Percentiles rank a stretch among this genome's conserved stretches.
phyloP scores from a whole-genome alignment of 2,888 invertebrate species.

The Drosophila setosimentum region DNA sequence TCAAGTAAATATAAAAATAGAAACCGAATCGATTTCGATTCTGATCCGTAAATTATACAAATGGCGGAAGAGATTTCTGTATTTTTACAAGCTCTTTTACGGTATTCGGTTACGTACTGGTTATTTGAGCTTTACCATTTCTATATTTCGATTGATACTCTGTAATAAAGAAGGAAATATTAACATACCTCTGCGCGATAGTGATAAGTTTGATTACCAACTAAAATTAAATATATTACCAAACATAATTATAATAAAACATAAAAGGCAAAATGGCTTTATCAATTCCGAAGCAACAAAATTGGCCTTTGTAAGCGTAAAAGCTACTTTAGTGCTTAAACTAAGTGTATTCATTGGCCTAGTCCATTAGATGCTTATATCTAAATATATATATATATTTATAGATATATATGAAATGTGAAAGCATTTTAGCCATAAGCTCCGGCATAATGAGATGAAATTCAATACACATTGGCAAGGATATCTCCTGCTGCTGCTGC shows the following conservation, averaged over 20 bases:
- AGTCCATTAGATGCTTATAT: constrained; percentile 30
- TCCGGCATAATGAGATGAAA: constrained; percentile 53
- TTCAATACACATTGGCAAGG: constrained; percentile 42
- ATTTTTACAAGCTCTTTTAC: not conserved
- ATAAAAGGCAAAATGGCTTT: not conserved
- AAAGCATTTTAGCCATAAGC: constrained; percentile 29
- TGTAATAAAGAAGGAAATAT: not conserved
- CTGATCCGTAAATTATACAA: not conserved
- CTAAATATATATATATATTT: constrained; percentile 16
- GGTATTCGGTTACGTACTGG: too few relatives aligned
- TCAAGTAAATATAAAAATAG: not conserved
- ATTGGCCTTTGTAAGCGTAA: constrained; percentile 19
- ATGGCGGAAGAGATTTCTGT: not conserved
- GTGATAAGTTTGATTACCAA: not conserved
- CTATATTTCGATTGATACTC: not conserved
- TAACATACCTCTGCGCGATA: not conserved
- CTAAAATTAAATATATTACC: not conserved
- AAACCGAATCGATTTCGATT: not conserved
- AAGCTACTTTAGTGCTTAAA: constrained; percentile 31
- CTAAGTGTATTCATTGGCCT: constrained; percentile 30
- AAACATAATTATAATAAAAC: constrained; percentile 6
- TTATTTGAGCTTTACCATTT: too few relatives aligned
- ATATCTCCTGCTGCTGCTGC: constrained; percentile 5
- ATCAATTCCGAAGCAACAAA: not conserved
- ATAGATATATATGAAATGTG: constrained; percentile 15